Evolutionary conservation across 2,113 vertebrate species (phyloP).

Genomic region (Periophthalmodon schlosseri): DNA sequence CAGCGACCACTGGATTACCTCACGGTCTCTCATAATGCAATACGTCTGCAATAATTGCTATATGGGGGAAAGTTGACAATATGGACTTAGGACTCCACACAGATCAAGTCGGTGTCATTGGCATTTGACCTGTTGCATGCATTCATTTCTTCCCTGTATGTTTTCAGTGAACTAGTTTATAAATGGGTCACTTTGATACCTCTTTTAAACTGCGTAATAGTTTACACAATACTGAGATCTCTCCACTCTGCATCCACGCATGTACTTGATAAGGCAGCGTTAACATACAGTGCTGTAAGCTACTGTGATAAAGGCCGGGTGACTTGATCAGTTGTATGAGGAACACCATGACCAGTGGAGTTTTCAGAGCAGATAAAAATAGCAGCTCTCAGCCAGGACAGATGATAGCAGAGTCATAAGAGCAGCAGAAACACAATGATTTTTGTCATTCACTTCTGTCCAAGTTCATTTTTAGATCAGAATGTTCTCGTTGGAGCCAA

Average conservation of each 20-base stretch:
- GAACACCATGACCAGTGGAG: background rate
- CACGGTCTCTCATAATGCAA: background rate
- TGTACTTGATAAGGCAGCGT: background rate
- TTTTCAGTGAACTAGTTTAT: background rate
- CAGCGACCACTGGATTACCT: background rate
- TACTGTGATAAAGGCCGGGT: background rate
- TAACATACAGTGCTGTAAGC: background rate
- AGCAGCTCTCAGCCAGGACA: conserved; percentile 26
- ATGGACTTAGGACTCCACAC: background rate
- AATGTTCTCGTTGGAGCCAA: background rate
- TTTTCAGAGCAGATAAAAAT: background rate
- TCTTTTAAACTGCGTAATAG: too few species aligned
- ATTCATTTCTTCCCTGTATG: conserved; percentile 8
- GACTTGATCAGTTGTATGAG: background rate
- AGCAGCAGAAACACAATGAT: conserved; percentile 17
- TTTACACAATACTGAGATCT: background rate
- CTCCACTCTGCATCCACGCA: too few species aligned
- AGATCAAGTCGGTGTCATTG: conserved; percentile 30
- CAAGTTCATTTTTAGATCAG: background rate
- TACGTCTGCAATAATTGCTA: background rate
- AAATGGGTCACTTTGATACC: background rate
- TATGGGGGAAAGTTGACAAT: background rate
- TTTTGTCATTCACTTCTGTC: background rate
- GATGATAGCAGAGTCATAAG: conserved; percentile 40
- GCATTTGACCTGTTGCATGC: conserved; percentile 38